Conservation (phyloP, 1,140 invertebrate species). For the Lasioglossum albipes region DNA sequence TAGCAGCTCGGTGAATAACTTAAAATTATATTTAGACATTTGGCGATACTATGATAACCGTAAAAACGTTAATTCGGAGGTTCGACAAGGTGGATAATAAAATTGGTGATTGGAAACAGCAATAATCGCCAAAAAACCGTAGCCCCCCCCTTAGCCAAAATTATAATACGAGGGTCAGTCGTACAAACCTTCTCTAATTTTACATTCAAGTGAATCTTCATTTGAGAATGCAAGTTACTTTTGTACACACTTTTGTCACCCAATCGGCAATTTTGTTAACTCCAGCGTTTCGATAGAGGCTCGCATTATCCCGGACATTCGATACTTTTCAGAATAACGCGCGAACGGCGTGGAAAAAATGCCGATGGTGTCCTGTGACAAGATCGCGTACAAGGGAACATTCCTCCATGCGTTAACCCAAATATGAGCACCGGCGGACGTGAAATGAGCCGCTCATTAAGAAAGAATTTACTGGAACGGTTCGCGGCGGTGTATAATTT, state of each 20-base stretch:
- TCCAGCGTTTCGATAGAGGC: too few species aligned
- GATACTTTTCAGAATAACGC: conserved; percentile 28
- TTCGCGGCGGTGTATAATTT: conserved; percentile 47
- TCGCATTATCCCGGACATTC: too few species aligned
- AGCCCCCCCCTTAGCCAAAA: too few species aligned
- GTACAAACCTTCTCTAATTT: too few species aligned
- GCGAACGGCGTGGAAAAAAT: not conserved
- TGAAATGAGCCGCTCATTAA: conserved; percentile 69
- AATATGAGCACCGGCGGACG: conserved; percentile 67
- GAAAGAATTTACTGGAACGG: conserved; percentile 65
- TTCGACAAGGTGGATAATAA: too few species aligned
- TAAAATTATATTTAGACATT: not conserved
- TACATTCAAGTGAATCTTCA: too few species aligned
- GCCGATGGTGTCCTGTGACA: conserved; percentile 35
- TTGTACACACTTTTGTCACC: too few species aligned
- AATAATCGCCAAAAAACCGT: not conserved
- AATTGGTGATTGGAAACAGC: not conserved
- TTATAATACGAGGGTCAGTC: not conserved
- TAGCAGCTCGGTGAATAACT: not conserved
- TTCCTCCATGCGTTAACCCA: conserved; percentile 77
- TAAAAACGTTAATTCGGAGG: not conserved
- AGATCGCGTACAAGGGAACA: conserved; percentile 49
- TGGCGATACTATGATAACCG: not conserved
- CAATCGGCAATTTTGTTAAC: too few species aligned
- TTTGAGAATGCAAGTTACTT: too few species aligned